These are phyloP conservation scores for Platyscapa corneri DNA, from an alignment of 1,140 invertebrate genomes.

Conservation along the genomic window DNA sequence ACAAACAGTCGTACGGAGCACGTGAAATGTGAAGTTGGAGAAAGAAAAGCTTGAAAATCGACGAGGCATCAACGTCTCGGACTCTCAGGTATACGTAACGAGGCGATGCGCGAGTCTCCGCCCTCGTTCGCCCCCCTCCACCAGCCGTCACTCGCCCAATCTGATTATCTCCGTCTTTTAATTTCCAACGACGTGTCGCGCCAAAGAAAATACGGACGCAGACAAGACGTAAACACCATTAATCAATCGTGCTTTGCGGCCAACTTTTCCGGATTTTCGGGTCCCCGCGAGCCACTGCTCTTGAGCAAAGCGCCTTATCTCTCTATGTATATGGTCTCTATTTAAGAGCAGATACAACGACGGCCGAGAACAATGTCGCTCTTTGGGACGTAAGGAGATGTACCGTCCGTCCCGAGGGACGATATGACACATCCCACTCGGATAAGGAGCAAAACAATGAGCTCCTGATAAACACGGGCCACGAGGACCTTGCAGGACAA, in stretches of 20 bases:
- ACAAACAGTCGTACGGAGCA: too few relatives aligned
- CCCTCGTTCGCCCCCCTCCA: too few relatives aligned
- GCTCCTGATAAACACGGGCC: constrained; percentile 21
- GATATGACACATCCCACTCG: too few relatives aligned
- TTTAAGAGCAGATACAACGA: constrained; percentile 11
- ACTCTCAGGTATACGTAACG: constrained; percentile 11
- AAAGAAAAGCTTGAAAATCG: neutral
- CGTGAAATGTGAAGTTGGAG: neutral
- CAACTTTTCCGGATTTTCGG: constrained; percentile 27
- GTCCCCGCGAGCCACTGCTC: neutral
- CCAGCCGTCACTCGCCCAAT: too few relatives aligned
- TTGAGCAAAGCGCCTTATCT: too few relatives aligned
- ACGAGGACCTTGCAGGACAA: neutral
- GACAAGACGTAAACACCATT: constrained; percentile 45
- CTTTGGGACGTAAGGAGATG: constrained; percentile 6
- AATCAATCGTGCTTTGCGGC: constrained; percentile 12
- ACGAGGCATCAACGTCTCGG: neutral
- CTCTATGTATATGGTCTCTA: too few relatives aligned
- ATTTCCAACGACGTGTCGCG: constrained; percentile 8
- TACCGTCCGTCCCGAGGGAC: neutral
- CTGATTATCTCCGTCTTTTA: constrained; percentile 26
- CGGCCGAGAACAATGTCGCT: neutral
- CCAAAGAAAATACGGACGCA: constrained; percentile 4
- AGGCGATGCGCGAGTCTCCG: neutral
- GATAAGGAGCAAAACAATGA: neutral